Percentiles rank a stretch among this genome's conserved stretches.
Conservation (phyloP, 2,888 invertebrate genomes). For the Acleris emargana region DNA sequence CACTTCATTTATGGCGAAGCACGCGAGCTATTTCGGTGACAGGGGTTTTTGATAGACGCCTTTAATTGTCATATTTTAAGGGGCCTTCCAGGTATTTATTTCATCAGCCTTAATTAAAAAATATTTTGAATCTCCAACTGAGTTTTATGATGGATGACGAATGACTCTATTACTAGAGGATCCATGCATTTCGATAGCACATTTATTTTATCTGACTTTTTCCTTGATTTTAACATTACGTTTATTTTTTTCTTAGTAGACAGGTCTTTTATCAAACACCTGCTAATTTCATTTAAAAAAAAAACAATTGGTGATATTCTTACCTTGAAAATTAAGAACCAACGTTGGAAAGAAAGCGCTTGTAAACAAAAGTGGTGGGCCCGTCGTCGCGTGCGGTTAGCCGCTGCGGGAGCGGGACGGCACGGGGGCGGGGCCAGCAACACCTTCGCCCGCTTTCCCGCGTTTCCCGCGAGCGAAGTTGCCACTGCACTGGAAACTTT, state of each 20-base stretch:
- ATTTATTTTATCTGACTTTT: too few species aligned
- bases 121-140: slow-evolving; percentile 16
- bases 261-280: too few species aligned
- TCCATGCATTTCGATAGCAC: too few species aligned
- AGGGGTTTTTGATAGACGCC: slow-evolving; percentile 55
- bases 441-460: slow-evolving; percentile 73
- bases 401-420: slow-evolving; percentile 58
- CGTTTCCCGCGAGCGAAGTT: slow-evolving; percentile 56
- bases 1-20: slow-evolving; percentile 66
- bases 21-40: slow-evolving; percentile 63
- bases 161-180: not conserved
- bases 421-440: slow-evolving; percentile 48
- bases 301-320: too few species aligned
- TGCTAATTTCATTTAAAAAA: too few species aligned
- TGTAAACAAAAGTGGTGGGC: slow-evolving; percentile 45
- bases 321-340: too few species aligned
- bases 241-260: too few species aligned
- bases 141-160: not conserved
- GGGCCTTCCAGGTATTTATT: slow-evolving; percentile 28
- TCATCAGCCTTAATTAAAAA: slow-evolving; percentile 42
- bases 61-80: slow-evolving; percentile 48
- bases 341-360: slow-evolving; percentile 15
- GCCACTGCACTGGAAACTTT: slow-evolving; percentile 18
- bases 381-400: slow-evolving; percentile 57
- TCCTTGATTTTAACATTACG: too few species aligned